Evolutionary conservation across 2,888 invertebrate species (phyloP).

Genomic region (Tryphoninae sp.): DNA sequence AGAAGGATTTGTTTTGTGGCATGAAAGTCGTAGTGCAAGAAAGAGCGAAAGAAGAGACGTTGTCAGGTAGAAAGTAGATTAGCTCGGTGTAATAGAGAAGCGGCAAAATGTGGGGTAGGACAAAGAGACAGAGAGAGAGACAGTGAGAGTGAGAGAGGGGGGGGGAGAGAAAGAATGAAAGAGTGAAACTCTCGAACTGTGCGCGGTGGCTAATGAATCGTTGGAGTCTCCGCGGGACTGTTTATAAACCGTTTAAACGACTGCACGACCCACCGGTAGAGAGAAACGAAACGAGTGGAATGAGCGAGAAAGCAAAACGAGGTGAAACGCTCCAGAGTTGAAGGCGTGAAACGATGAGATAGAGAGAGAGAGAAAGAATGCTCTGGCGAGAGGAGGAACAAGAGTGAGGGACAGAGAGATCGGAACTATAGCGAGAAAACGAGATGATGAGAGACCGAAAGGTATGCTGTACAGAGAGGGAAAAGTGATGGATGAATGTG

Average conservation of each 20-base stretch:
- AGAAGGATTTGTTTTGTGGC: conserved; percentile 24
- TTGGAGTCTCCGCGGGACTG: conserved; percentile 70
- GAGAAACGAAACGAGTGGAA: conserved; percentile 34
- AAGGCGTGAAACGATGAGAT: conserved; percentile 46
- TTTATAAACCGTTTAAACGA: conserved; percentile 77
- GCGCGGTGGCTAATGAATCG: conserved; percentile 72
- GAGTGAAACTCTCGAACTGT: conserved; percentile 61
- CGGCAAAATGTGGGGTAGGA: background rate
- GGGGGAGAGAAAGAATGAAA: conserved; percentile 45
- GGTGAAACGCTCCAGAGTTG: conserved; percentile 38
- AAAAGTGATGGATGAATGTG: conserved; percentile 76
- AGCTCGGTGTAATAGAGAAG: conserved; percentile 42
- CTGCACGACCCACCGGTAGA: conserved; percentile 64
- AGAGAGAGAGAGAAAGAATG: conserved; percentile 26
- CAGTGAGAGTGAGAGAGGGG: conserved; percentile 5
- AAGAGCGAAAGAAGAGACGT: conserved; percentile 22
- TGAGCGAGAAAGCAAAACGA: conserved; percentile 25
- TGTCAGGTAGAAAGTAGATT: conserved; percentile 55
- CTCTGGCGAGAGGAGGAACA: conserved; percentile 30
- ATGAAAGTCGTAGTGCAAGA: background rate
- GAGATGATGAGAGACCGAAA: conserved; percentile 61
- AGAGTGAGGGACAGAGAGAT: conserved; percentile 21
- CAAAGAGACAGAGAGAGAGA: conserved; percentile 12
- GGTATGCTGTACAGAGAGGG: conserved; percentile 51
- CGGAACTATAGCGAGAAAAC: conserved; percentile 34